Base-by-base conservation (phyloP, 2,888 invertebrate species). In the Atethmia centrago region DNA sequence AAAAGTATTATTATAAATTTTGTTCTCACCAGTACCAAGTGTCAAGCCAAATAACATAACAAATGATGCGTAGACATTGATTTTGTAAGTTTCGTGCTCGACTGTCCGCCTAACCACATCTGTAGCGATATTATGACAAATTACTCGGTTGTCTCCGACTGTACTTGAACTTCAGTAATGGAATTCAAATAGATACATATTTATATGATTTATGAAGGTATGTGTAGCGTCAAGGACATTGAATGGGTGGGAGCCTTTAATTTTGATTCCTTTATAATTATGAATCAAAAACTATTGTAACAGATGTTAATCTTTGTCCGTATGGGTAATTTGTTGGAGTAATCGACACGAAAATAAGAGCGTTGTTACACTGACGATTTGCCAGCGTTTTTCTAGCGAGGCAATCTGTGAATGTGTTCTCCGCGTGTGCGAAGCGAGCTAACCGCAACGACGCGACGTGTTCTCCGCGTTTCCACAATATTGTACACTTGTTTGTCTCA, bases 151-250 rank as follows among this genome's bases (percentile, higher is more conserved):
- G 74, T 82, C 68, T 70, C 25, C 28, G 21, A 71, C 62, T 71
- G 82, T 56, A 78, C 86, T 86, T 88, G 88, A 88, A 87, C 86
- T 88, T 83, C 83, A 78, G 47, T 72, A 66, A 71, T 59, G 25
- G 51, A 70, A 63, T 69, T 71, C 59, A 56, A 58, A 40, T 72
- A 49, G 28, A 56, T 53, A 31, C n/a, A 49, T 69, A 55, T 28
- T 53, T 53, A 28, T 25, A 49, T 71, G 62, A 79, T 82, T 65
- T 70, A 82, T 79, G 42, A 1, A 51, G 12, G 42, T 47, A 51
- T 71, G 45, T 64, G 14, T 51, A n/a, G 31, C 5, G 49, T 42
- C 21, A 65, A 53, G 66, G 49, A 55, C 19, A 62, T 45, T 16
- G 19, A 4, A 14, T 25, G 51, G 19, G 42, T 78, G 63, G 64